These are phyloP conservation scores for Tuberolachnus salignus DNA, from an alignment of 2,888 invertebrate species.

Conservation along the genomic window DNA sequence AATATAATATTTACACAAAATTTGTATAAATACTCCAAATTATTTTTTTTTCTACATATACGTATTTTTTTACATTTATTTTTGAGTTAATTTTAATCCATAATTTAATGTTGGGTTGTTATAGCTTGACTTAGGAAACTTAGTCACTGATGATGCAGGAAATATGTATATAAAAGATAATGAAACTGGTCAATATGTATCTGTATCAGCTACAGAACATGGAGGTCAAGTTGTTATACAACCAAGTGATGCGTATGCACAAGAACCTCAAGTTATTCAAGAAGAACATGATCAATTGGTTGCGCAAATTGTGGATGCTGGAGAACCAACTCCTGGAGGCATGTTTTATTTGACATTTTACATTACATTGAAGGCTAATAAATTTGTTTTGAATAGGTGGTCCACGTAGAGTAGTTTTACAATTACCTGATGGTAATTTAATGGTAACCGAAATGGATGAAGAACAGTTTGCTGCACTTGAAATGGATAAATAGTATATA, in stretches of 20 bases:
- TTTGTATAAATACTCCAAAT: too few relatives aligned
- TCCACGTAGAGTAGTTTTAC: slow-evolving; percentile 80
- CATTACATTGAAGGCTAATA: neutral
- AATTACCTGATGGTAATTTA: slow-evolving; percentile 82
- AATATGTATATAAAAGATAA: slow-evolving; percentile 55
- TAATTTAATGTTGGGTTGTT: neutral
- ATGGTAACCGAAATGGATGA: slow-evolving; percentile 88
- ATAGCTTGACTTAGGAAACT: slow-evolving; percentile 46
- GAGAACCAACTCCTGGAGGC: slow-evolving; percentile 80
- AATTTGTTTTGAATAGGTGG: slow-evolving; percentile 66
- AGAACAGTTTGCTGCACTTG: slow-evolving; percentile 78
- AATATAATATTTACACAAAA: too few relatives aligned
- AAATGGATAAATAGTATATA: slow-evolving; percentile 66
- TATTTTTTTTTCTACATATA: too few relatives aligned
- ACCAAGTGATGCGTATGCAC: slow-evolving; percentile 29
- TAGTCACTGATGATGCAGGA: slow-evolving; percentile 48
- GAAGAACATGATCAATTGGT: slow-evolving; percentile 73
- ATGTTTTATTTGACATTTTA: slow-evolving; percentile 59
- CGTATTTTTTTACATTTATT: too few relatives aligned
- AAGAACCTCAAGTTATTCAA: slow-evolving; percentile 56
- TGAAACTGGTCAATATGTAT: slow-evolving; percentile 53
- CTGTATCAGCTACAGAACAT: slow-evolving; percentile 52
- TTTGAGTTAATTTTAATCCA: too few relatives aligned
- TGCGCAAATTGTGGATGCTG: slow-evolving; percentile 84
- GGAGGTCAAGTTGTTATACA: slow-evolving; percentile 52